Conservation (phyloP, 1,140 invertebrate genomes). For the Coptotermes formosanus region DNA sequence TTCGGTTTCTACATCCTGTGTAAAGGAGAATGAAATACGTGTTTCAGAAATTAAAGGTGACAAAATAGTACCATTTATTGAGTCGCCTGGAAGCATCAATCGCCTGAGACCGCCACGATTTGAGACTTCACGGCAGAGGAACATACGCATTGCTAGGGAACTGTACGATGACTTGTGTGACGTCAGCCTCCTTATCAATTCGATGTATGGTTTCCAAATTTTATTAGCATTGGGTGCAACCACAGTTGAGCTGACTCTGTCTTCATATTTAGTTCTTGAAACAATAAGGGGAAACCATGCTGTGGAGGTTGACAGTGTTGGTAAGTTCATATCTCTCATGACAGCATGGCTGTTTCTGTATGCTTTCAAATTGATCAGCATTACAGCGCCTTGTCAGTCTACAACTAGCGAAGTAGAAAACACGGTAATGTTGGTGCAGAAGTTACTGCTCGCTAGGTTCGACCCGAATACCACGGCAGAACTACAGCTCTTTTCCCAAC, state of each 20-base stretch:
- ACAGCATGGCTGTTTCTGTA: not conserved
- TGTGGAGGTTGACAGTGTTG: not conserved
- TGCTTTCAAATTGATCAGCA: not conserved
- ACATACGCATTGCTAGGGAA: not conserved
- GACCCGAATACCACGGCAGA: not conserved
- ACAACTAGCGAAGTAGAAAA: not conserved
- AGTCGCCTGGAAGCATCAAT: not conserved
- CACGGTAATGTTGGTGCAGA: not conserved
- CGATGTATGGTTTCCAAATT: not conserved
- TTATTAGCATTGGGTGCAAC: not conserved
- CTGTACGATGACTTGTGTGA: not conserved
- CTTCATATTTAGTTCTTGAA: not conserved
- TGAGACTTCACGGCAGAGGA: not conserved
- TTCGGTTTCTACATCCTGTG: not conserved
- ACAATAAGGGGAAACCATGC: not conserved
- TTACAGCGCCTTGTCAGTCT: slow-evolving; percentile 12
- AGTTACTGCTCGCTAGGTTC: not conserved
- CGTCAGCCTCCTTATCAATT: not conserved
- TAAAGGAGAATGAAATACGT: not conserved
- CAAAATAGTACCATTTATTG: not conserved
- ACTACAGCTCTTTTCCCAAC: not conserved
- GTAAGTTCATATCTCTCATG: not conserved
- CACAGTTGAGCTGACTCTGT: not conserved
- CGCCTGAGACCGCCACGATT: not conserved
- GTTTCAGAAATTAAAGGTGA: not conserved